These are phyloP conservation scores for Melanotaenia parkinsoni DNA, from an alignment of 2,797 vertebrate species.

Conservation along the genomic window DNA sequence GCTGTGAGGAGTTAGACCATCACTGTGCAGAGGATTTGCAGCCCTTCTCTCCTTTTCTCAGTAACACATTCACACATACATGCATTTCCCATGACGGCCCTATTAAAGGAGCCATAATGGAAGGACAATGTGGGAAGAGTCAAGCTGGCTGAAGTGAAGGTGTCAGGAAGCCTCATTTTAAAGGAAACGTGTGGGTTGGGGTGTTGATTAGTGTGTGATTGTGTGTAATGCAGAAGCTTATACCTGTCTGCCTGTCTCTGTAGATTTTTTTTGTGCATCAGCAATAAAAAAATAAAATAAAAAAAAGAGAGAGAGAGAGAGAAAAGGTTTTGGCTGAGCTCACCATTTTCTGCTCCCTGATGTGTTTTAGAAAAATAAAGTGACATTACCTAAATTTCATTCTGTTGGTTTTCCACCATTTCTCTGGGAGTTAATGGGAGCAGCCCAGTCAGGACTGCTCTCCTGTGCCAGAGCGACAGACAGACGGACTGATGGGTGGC, in stretches of 20 bases:
- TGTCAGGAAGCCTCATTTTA: constrained; percentile 48
- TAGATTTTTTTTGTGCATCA: constrained; percentile 31
- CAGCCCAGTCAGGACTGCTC: constrained; percentile 4
- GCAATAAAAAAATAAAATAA: constrained; percentile 33
- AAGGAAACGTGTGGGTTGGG: constrained; percentile 13
- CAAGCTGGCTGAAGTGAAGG: constrained; percentile 15
- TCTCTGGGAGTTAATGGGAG: constrained; percentile 8
- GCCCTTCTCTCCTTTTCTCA: constrained; percentile 8
- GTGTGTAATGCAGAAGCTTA: constrained; percentile 16
- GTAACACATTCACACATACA: constrained; percentile 33
- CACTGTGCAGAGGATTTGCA: constrained; percentile 46
- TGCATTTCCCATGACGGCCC: constrained; percentile 48
- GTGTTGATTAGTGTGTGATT: constrained; percentile 45
- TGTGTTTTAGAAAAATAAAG: constrained; percentile 49
- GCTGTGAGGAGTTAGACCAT: constrained; percentile 54
- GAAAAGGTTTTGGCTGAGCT: constrained; percentile 42
- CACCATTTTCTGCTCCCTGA: constrained; percentile 34
- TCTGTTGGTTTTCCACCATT: neutral
- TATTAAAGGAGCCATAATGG: constrained; percentile 57
- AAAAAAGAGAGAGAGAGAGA: neutral
- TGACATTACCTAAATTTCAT: constrained; percentile 41
- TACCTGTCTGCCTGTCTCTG: constrained; percentile 20
- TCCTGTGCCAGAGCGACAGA: constrained; percentile 26
- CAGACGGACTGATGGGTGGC: constrained; percentile 39
- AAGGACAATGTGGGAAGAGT: constrained; percentile 49